These are phyloP conservation scores for Dipodomys merriami DNA, from an alignment of 2,113 vertebrate genomes.

Conservation along the genomic window DNA sequence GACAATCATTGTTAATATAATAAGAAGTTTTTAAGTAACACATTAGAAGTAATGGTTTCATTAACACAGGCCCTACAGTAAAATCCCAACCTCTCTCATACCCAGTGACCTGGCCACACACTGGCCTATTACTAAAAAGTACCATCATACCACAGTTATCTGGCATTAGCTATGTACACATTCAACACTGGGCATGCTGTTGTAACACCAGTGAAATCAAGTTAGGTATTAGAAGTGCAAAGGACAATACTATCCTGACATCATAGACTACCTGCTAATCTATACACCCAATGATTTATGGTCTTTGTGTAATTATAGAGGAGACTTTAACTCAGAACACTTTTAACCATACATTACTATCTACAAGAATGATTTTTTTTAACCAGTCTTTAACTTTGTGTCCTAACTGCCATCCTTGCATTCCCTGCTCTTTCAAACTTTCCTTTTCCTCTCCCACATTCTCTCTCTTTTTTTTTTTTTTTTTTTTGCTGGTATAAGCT, in stretches of 20 bases:
- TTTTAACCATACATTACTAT: constrained; percentile 2
- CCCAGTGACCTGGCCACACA: not conserved
- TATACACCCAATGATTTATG: not conserved
- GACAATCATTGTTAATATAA: not conserved
- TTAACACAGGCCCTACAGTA: not conserved
- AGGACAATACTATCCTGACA: constrained; percentile 12
- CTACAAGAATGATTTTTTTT: not conserved
- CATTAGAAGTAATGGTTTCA: not conserved
- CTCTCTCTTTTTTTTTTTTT: no score
- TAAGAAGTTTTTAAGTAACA: not conserved
- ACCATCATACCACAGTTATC: not conserved
- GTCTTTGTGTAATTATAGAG: not conserved
- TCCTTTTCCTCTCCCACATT: no score
- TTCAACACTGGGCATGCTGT: not conserved
- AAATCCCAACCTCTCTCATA: not conserved
- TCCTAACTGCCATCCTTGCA: not conserved
- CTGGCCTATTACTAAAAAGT: not conserved
- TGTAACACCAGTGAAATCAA: not conserved
- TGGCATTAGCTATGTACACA: not conserved
- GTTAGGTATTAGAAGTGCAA: not conserved
- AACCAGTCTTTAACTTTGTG: not conserved
- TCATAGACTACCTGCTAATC: not conserved
- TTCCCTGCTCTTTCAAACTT: not conserved
- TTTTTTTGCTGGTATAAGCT: no score
- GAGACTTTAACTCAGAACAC: not conserved